phyloP scores from a whole-genome alignment of 2,113 vertebrate species.

The Pseudorasbora parva region DNA sequence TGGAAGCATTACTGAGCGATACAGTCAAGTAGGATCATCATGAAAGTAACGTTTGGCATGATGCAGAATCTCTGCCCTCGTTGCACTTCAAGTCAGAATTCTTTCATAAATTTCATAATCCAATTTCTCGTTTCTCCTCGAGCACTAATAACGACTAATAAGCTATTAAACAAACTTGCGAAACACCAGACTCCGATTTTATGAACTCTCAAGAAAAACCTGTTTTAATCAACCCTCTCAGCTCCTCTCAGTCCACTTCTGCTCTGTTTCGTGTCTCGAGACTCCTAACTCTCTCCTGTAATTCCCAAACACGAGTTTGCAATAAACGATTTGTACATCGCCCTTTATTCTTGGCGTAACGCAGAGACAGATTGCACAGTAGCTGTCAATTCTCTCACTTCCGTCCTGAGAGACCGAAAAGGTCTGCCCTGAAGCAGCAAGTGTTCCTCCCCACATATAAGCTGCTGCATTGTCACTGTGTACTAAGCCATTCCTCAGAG shows the following conservation, averaged over 20 bases:
- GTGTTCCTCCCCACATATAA: slow-evolving; percentile 79
- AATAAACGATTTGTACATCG: slow-evolving; percentile 36
- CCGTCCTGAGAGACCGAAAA: slow-evolving; percentile 80
- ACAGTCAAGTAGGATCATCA: background rate
- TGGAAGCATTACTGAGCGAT: background rate
- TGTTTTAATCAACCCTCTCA: slow-evolving; percentile 16
- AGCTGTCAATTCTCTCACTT: slow-evolving; percentile 78
- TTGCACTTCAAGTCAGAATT: background rate
- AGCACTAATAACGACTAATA: slow-evolving; percentile 16
- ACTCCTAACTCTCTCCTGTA: slow-evolving; percentile 3
- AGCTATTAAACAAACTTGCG: slow-evolving; percentile 29
- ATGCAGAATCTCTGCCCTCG: background rate
- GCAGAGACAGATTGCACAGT: slow-evolving; percentile 77
- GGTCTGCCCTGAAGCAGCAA: slow-evolving; percentile 67
- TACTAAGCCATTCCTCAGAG: slow-evolving; percentile 86
- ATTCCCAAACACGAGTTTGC: slow-evolving; percentile 27
- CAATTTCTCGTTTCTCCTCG: slow-evolving; percentile 16
- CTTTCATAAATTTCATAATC: background rate
- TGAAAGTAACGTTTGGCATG: background rate
- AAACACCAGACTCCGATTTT: slow-evolving; percentile 6
- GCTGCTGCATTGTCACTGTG: slow-evolving; percentile 90
- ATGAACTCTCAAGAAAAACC: slow-evolving; percentile 26
- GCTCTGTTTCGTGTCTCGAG: slow-evolving; percentile 1
- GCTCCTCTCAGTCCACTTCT: slow-evolving; percentile 24
- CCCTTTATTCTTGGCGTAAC: slow-evolving; percentile 33